Evolutionary conservation across 2,113 vertebrate species (phyloP).

Genomic region (Chlorocebus sabaeus): DNA sequence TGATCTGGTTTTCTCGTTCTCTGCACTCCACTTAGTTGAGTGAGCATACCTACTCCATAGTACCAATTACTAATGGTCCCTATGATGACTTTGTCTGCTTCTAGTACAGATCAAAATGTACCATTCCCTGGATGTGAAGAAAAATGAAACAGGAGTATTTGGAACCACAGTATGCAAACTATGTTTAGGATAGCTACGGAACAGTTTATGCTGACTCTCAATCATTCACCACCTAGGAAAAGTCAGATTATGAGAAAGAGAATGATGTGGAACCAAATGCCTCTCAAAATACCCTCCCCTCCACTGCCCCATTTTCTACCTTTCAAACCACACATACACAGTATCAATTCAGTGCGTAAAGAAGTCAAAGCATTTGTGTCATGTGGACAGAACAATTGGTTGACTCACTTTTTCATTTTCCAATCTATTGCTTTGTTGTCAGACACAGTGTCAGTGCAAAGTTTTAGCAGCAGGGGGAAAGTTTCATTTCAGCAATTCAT

Average conservation of each 20-base stretch:
- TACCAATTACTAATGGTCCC: background rate
- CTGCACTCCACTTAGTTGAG: background rate
- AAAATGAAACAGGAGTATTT: background rate
- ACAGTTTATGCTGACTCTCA: background rate
- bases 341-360: slow-evolving; percentile 29
- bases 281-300: background rate
- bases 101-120: background rate
- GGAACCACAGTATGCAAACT: background rate
- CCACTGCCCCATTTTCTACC: background rate
- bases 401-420: slow-evolving; percentile 60
- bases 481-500: slow-evolving; percentile 44
- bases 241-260: background rate
- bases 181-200: background rate
- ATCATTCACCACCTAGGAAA: background rate
- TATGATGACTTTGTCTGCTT: background rate
- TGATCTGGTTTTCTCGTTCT: background rate
- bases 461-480: slow-evolving; percentile 36
- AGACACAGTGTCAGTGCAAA: slow-evolving; percentile 38
- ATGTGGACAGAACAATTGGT: slow-evolving; percentile 37
- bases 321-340: background rate
- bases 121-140: background rate
- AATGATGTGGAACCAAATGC: background rate
- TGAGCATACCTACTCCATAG: background rate
- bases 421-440: slow-evolving; percentile 52
- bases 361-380: slow-evolving; percentile 27